Evolutionary conservation across 2,888 invertebrate species (phyloP).

Genomic region (Parnassius smintheus): DNA sequence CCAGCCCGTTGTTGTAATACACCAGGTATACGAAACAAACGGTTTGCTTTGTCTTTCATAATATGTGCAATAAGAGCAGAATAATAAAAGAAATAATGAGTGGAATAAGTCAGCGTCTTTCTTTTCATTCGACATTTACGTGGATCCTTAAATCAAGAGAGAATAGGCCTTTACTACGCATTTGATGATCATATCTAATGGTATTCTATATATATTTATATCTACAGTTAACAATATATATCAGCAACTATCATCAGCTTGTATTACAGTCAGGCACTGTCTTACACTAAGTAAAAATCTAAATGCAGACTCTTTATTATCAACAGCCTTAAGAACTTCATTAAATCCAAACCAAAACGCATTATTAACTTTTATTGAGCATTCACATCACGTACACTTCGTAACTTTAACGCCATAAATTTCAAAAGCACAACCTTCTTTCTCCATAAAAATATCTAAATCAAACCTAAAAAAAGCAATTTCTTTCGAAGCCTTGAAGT

Average conservation of each 20-base stretch:
- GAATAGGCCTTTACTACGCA: background rate
- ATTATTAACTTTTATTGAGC: background rate
- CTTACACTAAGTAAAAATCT: background rate
- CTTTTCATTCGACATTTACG: no score
- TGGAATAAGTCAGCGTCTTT: no score
- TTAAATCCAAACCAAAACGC: background rate
- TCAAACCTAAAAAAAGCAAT: constrained; percentile 13
- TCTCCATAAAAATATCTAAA: background rate
- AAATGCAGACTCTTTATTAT: background rate
- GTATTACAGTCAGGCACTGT: background rate
- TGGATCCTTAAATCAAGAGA: no score
- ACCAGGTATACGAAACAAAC: no score
- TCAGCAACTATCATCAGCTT: background rate
- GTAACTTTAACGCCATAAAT: background rate
- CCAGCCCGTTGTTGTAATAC: no score
- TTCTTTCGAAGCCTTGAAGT: constrained; percentile 11
- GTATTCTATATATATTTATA: no score
- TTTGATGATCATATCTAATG: background rate
- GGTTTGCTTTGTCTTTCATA: no score
- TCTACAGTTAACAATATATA: background rate
- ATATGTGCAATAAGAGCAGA: no score
- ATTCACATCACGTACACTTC: background rate
- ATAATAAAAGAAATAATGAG: no score
- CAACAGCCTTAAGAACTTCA: background rate
- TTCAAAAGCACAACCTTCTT: background rate